These are phyloP conservation scores for Etheostoma perlongum DNA, from an alignment of 2,797 vertebrate genomes.

Conservation along the genomic window DNA sequence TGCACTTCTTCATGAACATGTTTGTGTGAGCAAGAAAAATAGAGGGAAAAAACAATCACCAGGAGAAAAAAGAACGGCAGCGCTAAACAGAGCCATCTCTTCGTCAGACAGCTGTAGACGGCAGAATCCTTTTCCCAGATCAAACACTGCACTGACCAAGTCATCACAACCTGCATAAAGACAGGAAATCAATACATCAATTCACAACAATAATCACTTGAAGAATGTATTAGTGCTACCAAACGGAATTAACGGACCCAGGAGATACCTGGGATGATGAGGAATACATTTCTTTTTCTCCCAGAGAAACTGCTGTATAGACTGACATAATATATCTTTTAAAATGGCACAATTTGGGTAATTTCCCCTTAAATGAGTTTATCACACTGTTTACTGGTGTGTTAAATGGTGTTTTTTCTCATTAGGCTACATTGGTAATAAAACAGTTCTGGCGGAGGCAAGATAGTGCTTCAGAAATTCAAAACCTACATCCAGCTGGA, in stretches of 20 bases:
- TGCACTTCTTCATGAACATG: conserved; percentile 7
- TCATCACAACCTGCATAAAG: conserved; percentile 90
- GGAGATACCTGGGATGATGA: no score
- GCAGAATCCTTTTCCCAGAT: conserved; percentile 90
- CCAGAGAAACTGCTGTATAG: neutral
- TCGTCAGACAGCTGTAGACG: conserved; percentile 92
- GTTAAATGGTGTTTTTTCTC: conserved; percentile 19
- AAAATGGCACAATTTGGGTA: neutral
- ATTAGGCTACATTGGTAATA: conserved; percentile 9
- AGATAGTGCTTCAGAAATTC: conserved; percentile 1
- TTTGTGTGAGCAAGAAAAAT: neutral
- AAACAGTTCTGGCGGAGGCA: conserved; percentile 4
- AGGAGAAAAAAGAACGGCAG: conserved; percentile 89
- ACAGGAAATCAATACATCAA: conserved; percentile 18
- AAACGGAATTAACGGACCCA: neutral
- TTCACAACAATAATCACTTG: neutral
- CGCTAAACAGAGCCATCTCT: conserved; percentile 92
- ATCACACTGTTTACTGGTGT: neutral
- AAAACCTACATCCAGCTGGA: neutral
- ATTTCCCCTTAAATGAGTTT: conserved; percentile 6
- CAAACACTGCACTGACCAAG: conserved; percentile 89
- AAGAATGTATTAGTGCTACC: neutral
- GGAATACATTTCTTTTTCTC: neutral
- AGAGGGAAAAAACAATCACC: conserved; percentile 76
- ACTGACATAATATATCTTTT: conserved; percentile 10